Evolutionary conservation across 2,797 vertebrate species (phyloP), one percentile per base, ranked within the genome.

Genomic region (Ciconia nigra): DNA sequence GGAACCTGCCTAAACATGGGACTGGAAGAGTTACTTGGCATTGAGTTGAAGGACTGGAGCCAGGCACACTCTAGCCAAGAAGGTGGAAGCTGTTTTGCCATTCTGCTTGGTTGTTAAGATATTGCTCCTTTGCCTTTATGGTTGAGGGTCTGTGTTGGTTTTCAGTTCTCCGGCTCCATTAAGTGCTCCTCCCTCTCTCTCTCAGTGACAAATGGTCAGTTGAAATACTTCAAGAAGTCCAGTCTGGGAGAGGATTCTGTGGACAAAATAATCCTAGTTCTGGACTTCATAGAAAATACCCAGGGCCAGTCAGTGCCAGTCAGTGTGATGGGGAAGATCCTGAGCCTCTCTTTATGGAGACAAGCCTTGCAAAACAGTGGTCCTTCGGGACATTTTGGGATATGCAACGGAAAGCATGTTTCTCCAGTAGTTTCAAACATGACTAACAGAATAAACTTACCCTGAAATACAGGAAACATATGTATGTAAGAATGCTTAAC

Each of bases 401-500:
- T 0, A 0, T 86, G 52, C 37, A 88, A 54, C 5, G 29, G 31
- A 81, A 91, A 39, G 7, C 13, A 8, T 1, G 1, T 82, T 78
- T 92, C 33, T 93, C 29, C 42, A 39, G 17, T 58, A 85, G 39
- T 71, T 85, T 85, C 26, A 90, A 67, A 83, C 15, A 10, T 8
- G 33, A 81, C 15, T 77, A 52, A 44, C 33, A 37, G 42, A 89
- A 77, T 69, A 66, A 82, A 73, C 24, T 7, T 17, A 47, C 13
- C 29, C 46, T 59, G 66, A 84, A 84, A 79, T 47, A 41, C 46
- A 65, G 58, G 24, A 71, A 91, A 63, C 1, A 0, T 18, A 25
- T 0, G 0, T n/a, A 57, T 13, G 9, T 55, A 79, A 72, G 15
- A 46, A 13, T 35, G 18, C 33, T 87, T 73, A 44, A 25, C 10